Percentiles rank a stretch among this genome's conserved stretches.
Evolutionary conservation across 1,140 invertebrate species (phyloP).

Genomic region (Triops longicaudatus): DNA sequence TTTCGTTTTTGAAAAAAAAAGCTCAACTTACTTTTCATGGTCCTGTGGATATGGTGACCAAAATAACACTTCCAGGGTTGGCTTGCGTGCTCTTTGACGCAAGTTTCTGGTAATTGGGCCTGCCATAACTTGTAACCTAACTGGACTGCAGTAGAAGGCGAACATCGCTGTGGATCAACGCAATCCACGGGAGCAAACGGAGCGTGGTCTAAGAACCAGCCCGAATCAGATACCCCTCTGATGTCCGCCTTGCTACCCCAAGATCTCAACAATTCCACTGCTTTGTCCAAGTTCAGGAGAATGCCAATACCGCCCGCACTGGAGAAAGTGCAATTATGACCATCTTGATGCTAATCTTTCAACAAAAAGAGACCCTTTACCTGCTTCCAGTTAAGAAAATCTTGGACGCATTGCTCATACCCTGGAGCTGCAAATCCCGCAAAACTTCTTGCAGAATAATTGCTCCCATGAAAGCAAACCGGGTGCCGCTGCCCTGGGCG

Average conservation of each 20-base stretch:
- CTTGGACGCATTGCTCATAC: conserved; percentile 40
- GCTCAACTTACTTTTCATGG: conserved; percentile 58
- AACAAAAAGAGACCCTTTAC: conserved; percentile 30
- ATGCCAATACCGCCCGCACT: conserved; percentile 88
- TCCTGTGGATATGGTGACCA: conserved; percentile 79
- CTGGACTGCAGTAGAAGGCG: conserved; percentile 57
- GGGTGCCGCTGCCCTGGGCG: conserved; percentile 34
- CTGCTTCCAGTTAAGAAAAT: conserved; percentile 66
- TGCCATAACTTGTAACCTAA: conserved; percentile 75
- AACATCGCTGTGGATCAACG: conserved; percentile 40
- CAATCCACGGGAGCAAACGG: conserved; percentile 49
- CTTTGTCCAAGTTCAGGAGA: conserved; percentile 76
- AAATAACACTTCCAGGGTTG: conserved; percentile 89
- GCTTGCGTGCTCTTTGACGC: conserved; percentile 53
- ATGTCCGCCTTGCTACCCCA: conserved; percentile 51
- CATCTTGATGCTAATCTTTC: not conserved
- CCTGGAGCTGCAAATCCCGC: conserved; percentile 49
- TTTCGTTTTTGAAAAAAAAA: not conserved
- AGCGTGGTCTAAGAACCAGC: conserved; percentile 85
- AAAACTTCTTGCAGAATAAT: conserved; percentile 69
- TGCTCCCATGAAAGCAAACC: conserved; percentile 80
- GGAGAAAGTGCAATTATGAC: conserved; percentile 29
- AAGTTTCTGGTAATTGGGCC: conserved; percentile 65
- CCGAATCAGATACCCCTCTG: conserved; percentile 75
- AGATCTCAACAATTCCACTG: conserved; percentile 50